Evolutionary conservation across 2,797 vertebrate genomes (phyloP).

Genomic region (Spinus pinus): DNA sequence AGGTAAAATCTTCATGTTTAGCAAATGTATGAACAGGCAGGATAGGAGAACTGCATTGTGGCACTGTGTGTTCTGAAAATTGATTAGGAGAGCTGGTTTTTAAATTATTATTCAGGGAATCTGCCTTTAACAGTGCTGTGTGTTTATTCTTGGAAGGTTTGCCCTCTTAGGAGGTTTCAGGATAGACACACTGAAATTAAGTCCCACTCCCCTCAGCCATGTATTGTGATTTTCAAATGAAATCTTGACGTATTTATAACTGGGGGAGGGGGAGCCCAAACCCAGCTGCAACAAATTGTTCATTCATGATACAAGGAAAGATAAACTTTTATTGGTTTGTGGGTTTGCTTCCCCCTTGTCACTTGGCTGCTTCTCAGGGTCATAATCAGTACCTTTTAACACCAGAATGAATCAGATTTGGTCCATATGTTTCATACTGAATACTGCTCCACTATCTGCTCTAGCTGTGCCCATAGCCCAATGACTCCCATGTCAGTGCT

Average conservation of each 20-base stretch:
- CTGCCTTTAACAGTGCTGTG: background rate
- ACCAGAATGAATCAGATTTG: slow-evolving; percentile 36
- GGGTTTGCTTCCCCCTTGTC: slow-evolving; percentile 12
- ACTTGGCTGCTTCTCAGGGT: slow-evolving; percentile 36
- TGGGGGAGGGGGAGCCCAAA: background rate
- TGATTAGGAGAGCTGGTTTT: background rate
- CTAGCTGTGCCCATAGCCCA: slow-evolving; percentile 34
- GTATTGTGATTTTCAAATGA: background rate
- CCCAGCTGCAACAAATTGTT: background rate
- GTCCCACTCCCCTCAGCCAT: background rate
- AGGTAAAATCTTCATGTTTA: background rate
- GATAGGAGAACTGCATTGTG: background rate
- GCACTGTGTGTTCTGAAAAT: background rate
- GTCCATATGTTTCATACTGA: slow-evolving; percentile 38
- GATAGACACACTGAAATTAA: background rate
- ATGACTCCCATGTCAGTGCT: slow-evolving; percentile 46
- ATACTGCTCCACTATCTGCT: slow-evolving; percentile 20
- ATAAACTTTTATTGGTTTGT: background rate
- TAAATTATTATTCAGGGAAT: background rate
- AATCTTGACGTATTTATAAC: background rate
- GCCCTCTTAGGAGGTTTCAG: background rate
- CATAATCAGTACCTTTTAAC: slow-evolving; percentile 46
- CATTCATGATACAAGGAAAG: background rate
- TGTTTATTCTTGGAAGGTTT: background rate
- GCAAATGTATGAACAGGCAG: background rate